These are phyloP conservation scores for Cordilura impudica DNA, from an alignment of 2,888 invertebrate genomes.

Conservation along the genomic window DNA sequence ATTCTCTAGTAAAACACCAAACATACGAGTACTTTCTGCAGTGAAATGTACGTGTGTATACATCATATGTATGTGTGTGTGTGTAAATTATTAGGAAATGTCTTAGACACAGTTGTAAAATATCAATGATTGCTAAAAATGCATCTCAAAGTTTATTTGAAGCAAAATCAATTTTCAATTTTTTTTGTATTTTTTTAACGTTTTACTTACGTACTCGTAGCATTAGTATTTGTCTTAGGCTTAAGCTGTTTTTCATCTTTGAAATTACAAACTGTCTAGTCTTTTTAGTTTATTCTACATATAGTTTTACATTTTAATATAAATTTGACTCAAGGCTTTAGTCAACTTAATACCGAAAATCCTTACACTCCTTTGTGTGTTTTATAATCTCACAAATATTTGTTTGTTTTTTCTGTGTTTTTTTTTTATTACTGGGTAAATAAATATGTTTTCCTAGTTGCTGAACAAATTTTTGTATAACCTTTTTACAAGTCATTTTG, in stretches of 20 bases:
- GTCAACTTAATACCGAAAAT: conserved; percentile 43
- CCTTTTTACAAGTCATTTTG: conserved; percentile 8
- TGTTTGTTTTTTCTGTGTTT: conserved; percentile 3
- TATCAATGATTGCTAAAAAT: conserved; percentile 48
- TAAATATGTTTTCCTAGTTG: not conserved
- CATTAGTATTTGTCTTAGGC: conserved; percentile 36
- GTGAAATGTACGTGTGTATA: not conserved
- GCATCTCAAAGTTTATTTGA: conserved; percentile 37
- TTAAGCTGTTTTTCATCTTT: conserved; percentile 36
- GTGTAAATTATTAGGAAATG: not conserved
- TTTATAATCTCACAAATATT: conserved; percentile 46
- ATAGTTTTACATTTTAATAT: conserved; percentile 38
- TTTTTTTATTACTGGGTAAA: not conserved
- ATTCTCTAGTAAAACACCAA: conserved; percentile 1
- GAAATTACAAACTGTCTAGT: conserved; percentile 55
- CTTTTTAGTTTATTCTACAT: conserved; percentile 24
- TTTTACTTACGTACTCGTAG: not conserved
- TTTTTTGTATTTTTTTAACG: not conserved
- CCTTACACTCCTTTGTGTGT: conserved; percentile 36
- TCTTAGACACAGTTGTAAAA: conserved; percentile 5
- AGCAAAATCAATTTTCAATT: conserved; percentile 56
- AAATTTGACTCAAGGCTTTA: conserved; percentile 49
- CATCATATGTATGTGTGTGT: not conserved
- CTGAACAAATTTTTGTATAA: not conserved
- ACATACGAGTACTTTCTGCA: too few relatives aligned